A percentile compares a stretch with the other conserved stretches of the same genome.
These are phyloP conservation scores for Sinelater perroti DNA, from an alignment of 2,888 invertebrate species.

Conservation along the genomic window DNA sequence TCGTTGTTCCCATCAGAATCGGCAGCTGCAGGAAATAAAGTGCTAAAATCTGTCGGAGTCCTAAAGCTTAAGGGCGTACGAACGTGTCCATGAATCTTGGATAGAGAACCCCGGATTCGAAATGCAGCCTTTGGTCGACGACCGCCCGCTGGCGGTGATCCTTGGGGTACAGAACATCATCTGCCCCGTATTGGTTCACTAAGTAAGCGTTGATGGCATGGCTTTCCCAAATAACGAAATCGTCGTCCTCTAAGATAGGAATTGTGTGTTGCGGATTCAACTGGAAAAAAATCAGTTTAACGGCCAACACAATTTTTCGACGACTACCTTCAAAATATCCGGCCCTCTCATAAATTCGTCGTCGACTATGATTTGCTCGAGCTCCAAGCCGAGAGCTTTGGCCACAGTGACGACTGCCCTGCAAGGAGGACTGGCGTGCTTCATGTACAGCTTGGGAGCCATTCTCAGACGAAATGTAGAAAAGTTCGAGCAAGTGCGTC, in stretches of 20 bases:
- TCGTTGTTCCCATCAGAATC: slow-evolving; percentile 18
- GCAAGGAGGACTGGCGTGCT: slow-evolving; percentile 63
- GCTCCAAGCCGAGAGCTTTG: slow-evolving; percentile 59
- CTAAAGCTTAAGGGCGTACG: slow-evolving; percentile 55
- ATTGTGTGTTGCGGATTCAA: slow-evolving; percentile 71
- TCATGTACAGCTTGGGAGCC: slow-evolving; percentile 57
- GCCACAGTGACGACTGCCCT: slow-evolving; percentile 66
- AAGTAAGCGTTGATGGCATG: slow-evolving; percentile 71
- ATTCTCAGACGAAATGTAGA: too few species aligned
- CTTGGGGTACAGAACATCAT: slow-evolving; percentile 64
- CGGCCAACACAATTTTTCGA: not conserved
- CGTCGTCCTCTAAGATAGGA: slow-evolving; percentile 67
- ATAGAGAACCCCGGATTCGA: slow-evolving; percentile 62
- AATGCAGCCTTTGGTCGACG: slow-evolving; percentile 64
- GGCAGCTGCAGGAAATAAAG: slow-evolving; percentile 42
- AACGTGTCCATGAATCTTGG: slow-evolving; percentile 62
- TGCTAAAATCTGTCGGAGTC: not conserved
- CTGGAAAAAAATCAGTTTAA: slow-evolving; percentile 54
- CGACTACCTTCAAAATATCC: slow-evolving; percentile 26
- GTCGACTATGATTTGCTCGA: slow-evolving; percentile 63
- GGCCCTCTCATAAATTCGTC: slow-evolving; percentile 22
- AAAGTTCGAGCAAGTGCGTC: too few species aligned
- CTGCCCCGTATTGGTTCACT: slow-evolving; percentile 64
- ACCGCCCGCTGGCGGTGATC: slow-evolving; percentile 61
- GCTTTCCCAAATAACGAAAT: slow-evolving; percentile 68